Evolutionary conservation across 2,113 vertebrate species (phyloP).

Genomic region (Drymodes brunneopygia): DNA sequence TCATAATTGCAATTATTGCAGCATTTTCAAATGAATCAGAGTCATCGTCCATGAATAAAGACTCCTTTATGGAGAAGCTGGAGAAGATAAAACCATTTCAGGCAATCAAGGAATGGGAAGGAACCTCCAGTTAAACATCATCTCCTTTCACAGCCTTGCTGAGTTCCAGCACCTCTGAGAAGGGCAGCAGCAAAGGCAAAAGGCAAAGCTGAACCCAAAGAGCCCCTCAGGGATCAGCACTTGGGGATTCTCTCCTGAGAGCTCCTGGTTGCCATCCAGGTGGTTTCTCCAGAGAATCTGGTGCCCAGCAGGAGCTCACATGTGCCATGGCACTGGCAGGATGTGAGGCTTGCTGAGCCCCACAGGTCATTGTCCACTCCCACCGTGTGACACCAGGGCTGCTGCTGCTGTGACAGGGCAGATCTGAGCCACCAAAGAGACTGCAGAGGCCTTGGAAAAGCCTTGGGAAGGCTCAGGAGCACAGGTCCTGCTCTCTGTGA

Average conservation of each 20-base stretch:
- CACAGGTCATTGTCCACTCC: neutral
- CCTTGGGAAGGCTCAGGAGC: neutral
- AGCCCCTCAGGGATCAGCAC: neutral
- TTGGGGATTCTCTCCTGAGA: neutral
- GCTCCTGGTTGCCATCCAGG: neutral
- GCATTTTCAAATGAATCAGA: neutral
- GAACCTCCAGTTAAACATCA: neutral
- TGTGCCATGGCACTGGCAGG: neutral
- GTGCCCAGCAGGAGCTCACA: neutral
- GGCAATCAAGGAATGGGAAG: neutral
- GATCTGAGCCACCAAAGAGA: accelerated
- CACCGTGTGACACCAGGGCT: accelerated
- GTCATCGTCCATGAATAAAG: neutral
- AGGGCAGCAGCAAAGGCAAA: neutral
- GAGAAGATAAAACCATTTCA: neutral
- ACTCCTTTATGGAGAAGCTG: neutral
- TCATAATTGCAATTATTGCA: neutral
- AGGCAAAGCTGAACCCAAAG: neutral
- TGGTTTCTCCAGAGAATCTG: neutral
- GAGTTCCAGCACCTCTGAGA: neutral
- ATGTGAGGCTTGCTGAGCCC: neutral
- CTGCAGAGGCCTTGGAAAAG: too few relatives aligned
- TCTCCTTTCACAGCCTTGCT: neutral
- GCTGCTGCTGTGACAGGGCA: neutral
- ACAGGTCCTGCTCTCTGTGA: neutral